Percentiles rank a stretch among this genome's conserved stretches.
phyloP scores from a whole-genome alignment of 2,888 invertebrate genomes.

The Callyntrura guangdongensis region DNA sequence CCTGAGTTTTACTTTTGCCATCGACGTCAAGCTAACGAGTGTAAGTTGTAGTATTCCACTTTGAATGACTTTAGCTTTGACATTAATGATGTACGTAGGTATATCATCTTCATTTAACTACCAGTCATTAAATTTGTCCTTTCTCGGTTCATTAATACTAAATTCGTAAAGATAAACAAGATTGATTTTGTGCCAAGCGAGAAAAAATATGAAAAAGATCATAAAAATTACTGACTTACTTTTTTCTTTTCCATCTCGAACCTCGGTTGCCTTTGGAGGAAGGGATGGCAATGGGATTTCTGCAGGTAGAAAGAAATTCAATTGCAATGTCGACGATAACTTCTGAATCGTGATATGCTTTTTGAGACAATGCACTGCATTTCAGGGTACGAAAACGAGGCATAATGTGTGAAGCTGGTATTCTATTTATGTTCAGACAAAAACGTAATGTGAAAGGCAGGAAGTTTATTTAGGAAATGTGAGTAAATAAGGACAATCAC shows the following conservation, averaged over 20 bases:
- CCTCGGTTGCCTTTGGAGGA: constrained; percentile 93
- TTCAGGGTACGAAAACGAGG: neutral
- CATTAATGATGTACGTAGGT: neutral
- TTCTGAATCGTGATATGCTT: constrained; percentile 51
- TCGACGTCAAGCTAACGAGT: too few species aligned
- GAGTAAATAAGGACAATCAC: constrained; percentile 63
- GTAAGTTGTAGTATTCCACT: too few species aligned
- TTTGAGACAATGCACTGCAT: neutral
- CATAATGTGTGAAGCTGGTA: neutral
- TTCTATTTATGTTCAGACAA: neutral
- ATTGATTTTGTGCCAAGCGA: neutral
- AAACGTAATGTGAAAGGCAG: neutral
- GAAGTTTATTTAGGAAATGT: constrained; percentile 66
- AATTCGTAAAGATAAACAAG: too few species aligned
- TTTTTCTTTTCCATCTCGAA: constrained; percentile 87
- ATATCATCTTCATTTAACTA: too few species aligned
- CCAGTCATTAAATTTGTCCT: neutral
- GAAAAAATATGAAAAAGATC: neutral
- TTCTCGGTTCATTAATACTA: too few species aligned
- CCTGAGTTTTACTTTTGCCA: too few species aligned
- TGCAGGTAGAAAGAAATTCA: constrained; percentile 87
- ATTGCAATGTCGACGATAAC: constrained; percentile 49
- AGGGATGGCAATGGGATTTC: constrained; percentile 96
- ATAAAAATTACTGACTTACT: constrained; percentile 78
- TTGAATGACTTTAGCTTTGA: too few species aligned